Conservation (phyloP, 1,140 invertebrate genomes). For the Tetragonula clypearis region DNA sequence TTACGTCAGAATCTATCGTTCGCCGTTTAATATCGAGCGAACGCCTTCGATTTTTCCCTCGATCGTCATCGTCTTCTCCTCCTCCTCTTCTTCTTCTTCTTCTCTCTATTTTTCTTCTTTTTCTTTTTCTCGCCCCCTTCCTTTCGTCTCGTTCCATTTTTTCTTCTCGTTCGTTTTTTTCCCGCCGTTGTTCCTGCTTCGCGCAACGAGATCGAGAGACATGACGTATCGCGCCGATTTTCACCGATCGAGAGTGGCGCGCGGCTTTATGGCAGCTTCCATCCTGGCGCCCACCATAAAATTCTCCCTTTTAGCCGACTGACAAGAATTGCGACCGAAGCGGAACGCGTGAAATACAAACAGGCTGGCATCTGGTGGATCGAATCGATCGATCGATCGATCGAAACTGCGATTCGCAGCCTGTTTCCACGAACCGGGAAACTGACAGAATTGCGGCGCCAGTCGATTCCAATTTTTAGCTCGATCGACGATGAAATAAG, state of each 20-base stretch:
- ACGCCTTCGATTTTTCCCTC: constrained; percentile 12
- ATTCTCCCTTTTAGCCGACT: constrained; percentile 31
- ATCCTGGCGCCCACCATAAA: constrained; percentile 9
- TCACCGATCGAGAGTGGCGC: neutral
- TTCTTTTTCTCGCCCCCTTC: neutral
- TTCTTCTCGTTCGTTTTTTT: too few species aligned
- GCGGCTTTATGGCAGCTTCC: constrained; percentile 42
- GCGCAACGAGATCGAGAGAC: too few species aligned
- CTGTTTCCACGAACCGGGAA: too few species aligned
- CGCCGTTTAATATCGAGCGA: constrained; percentile 22
- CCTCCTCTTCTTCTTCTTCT: neutral
- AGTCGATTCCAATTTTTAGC: too few species aligned
- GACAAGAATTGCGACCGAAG: constrained; percentile 61
- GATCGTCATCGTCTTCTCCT: constrained; percentile 1
- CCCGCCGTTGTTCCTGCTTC: too few species aligned
- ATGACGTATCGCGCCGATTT: neutral
- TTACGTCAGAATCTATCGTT: constrained; percentile 66
- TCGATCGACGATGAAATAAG: too few species aligned
- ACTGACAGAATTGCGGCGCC: too few species aligned
- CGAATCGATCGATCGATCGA: constrained; percentile 21
- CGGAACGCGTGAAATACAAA: constrained; percentile 46
- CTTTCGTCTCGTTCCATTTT: neutral
- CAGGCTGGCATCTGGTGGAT: neutral
- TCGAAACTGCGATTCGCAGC: too few species aligned
- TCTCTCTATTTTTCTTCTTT: neutral